Conservation (phyloP, 64 coral and sea anemone genomes). For the Dendrophyllia cribrosa region DNA sequence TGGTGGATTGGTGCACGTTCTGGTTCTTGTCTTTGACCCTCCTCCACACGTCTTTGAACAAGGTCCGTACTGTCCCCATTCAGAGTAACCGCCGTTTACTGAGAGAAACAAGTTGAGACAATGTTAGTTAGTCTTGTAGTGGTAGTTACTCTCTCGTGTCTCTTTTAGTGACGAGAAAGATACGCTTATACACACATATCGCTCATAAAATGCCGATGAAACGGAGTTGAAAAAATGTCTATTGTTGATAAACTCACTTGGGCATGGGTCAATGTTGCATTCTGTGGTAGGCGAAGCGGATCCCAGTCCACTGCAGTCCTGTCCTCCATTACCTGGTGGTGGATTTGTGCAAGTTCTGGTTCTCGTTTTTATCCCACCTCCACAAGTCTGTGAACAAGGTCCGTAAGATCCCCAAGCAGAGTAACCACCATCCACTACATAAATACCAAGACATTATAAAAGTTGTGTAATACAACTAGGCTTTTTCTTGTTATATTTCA, state of each 20-base stretch:
- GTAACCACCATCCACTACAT: not conserved
- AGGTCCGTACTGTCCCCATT: not conserved
- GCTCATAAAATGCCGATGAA: too few relatives aligned
- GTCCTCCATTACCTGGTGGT: conserved; percentile 11
- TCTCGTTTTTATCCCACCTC: not conserved
- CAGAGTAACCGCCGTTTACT: too few relatives aligned
- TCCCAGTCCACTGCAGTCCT: conserved; percentile 12
- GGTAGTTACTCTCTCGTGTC: too few relatives aligned
- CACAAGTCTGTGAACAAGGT: conserved; percentile 4
- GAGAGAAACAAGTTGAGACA: too few relatives aligned
- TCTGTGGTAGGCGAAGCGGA: not conserved
- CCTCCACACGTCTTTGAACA: not conserved
- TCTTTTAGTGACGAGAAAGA: too few relatives aligned
- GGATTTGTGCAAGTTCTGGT: conserved; percentile 38
- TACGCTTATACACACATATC: too few relatives aligned
- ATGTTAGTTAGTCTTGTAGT: too few relatives aligned
- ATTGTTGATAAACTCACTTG: not conserved
- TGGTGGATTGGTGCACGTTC: not conserved
- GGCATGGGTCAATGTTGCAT: conserved; percentile 21
- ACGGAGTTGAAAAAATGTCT: too few relatives aligned
- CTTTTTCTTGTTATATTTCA: not conserved
- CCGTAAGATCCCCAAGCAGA: not conserved
- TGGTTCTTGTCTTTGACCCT: not conserved
- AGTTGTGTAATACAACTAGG: not conserved
- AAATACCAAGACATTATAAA: not conserved